Base-by-base conservation (phyloP, 2,888 invertebrate species). In the Drosophila fungiperda region DNA sequence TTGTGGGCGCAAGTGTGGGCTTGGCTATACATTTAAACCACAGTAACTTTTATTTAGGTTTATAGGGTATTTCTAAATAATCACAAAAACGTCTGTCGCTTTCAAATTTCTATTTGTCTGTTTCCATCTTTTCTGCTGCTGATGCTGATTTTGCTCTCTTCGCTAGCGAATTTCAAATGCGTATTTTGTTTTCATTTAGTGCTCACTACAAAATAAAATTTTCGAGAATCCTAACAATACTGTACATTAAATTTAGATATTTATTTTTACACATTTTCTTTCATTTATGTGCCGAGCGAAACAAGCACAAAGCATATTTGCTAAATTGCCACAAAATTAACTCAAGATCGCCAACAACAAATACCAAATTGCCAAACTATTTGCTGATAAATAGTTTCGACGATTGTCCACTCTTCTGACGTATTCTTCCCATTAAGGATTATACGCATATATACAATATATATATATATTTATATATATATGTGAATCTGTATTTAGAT, bases 251-350 rank as follows among this genome's bases (percentile, higher is more conserved):
- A 78, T 73, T 68, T 78, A 78, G 72, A 73, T 62, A 59, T 68
- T 82, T 78, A 73, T 81, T 84, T 84, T 52, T 76, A 73, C 29
- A 57, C 48, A 50, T 58, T 65, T 38, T 57, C 15, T 58, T 40
- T 62, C 35, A 3, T 36, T 59, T 64, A 59, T 52, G 40, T 50
- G 29, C 29, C 61, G 40, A 59, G 62, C 63, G 63, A 67, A 73
- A 54, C 45, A 73, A 67, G 70, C 54, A 63, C 74, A 76, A 67
- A 68, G 70, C 71, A 78, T 78, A 81, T 83, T 83, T 86, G 73
- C 72, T 67, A 86, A 86, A 88, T 86, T 83, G 79, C 60, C 68
- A 76, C 82, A 58, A 68, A 86, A 88, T 83, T 86, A 83, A 86
- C 72, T 71, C 73, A 69, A 78, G 81, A 80, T 75, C 78, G 59